Evolutionary conservation across 92 coral and sea anemone genomes (phyloP), one percentile per base, ranked within the genome.

Genomic region (Phenganax marumi): DNA sequence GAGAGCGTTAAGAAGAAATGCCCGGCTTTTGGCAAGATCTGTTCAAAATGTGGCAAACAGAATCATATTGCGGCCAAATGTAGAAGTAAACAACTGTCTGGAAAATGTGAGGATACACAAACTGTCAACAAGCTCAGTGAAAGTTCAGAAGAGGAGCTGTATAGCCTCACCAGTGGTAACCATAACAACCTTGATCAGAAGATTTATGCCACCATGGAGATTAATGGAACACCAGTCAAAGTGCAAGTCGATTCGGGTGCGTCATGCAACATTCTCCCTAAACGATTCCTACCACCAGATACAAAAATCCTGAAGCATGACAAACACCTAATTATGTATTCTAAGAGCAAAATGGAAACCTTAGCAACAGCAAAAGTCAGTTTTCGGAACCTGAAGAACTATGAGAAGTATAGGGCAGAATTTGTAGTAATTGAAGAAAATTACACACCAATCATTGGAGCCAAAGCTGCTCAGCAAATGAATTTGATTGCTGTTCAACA

Each of bases 21-120:
- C 77, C 91, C 85, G 17, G 89, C 91, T 12, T 69, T 61, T 22
- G 88, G 91, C 8, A 88, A 84, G 21, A 78, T 52, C 50, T 88
- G 88, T 72, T 24, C 79, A 1, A 63, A 33, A 13, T 88, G 84
- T 55, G 60, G 81, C 23, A 83, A 89, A 68, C 3, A 64, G 33
- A 89, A 83, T 39, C 90, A 84, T 52, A 78, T 77, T 71, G 87
- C 73, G 6, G 69, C 17, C 13, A 60, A 61, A 62, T 78, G 84
- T 55, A n/a, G 2, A 12, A 12, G n/a, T 39, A 12, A 23, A 63
- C 16, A 33, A 5, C 43, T 5, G 5, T 1, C 43, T 12, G 23
- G n/a, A 16, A 18, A 63, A 63, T 3, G 17, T 8, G 7, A 33
- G 43, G 17, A 1, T 19, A 56, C n/a, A n/a, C n/a, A 8, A 13